Evolutionary conservation across 1,140 invertebrate genomes (phyloP).

Genomic region (Kradibia gibbosae): DNA sequence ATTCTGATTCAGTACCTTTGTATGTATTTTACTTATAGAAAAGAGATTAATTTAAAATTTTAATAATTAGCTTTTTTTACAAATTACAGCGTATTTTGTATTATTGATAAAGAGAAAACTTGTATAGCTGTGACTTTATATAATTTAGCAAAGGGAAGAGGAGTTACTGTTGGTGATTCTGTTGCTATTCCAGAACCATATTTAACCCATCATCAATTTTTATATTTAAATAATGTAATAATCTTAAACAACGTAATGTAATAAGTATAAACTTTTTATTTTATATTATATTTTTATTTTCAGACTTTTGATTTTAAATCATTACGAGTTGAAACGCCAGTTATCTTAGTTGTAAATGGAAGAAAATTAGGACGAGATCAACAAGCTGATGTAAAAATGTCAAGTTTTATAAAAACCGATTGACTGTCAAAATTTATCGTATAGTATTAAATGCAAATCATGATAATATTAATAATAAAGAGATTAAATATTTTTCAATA

Average conservation of each 20-base stretch:
- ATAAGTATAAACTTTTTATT: slow-evolving; percentile 17
- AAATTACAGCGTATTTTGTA: slow-evolving; percentile 83
- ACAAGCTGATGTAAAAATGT: slow-evolving; percentile 76
- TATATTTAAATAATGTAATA: slow-evolving; percentile 76
- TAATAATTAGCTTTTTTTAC: slow-evolving; percentile 40
- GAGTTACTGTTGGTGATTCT: slow-evolving; percentile 88
- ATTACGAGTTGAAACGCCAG: slow-evolving; percentile 83
- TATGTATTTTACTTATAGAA: slow-evolving; percentile 69
- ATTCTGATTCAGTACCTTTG: slow-evolving; percentile 85
- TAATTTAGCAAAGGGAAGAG: slow-evolving; percentile 85
- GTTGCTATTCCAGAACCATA: slow-evolving; percentile 86
- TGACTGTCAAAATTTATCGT: slow-evolving; percentile 53
- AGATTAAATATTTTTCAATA: not conserved
- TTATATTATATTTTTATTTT: slow-evolving; percentile 53
- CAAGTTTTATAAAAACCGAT: slow-evolving; percentile 68
- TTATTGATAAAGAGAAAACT: slow-evolving; percentile 81
- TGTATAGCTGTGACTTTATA: slow-evolving; percentile 86
- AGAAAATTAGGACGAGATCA: slow-evolving; percentile 80
- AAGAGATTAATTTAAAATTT: not conserved
- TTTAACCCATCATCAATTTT: slow-evolving; percentile 77
- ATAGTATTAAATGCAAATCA: no score
- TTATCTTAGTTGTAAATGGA: slow-evolving; percentile 83
- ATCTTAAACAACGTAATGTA: slow-evolving; percentile 18
- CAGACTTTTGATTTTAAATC: slow-evolving; percentile 82
- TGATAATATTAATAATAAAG: no score